Conservation (phyloP, 1,140 invertebrate species). For the Neoseiulus cucumeris region DNA sequence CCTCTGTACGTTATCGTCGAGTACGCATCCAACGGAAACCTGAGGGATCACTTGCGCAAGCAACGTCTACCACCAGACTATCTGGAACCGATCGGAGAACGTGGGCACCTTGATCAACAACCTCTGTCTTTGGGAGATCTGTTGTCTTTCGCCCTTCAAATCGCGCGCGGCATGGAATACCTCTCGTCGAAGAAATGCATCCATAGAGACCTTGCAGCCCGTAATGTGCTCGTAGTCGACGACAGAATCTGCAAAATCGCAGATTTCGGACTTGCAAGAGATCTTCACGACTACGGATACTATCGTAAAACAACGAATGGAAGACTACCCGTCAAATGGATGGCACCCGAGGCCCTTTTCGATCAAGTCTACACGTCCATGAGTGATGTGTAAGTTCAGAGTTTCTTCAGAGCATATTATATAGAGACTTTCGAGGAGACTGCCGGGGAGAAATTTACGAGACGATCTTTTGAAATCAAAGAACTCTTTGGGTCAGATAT, state of each 20-base stretch:
- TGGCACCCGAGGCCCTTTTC: conserved; percentile 92
- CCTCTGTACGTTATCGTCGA: conserved; percentile 90
- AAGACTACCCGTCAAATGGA: conserved; percentile 94
- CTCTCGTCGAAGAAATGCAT: conserved; percentile 70
- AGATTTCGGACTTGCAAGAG: conserved; percentile 91
- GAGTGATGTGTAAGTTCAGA: conserved; percentile 67
- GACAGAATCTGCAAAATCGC: conserved; percentile 75
- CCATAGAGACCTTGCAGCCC: conserved; percentile 86
- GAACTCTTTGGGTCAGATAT: too few relatives aligned
- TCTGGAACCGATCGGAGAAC: conserved; percentile 34
- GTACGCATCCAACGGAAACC: conserved; percentile 79
- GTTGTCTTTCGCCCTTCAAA: conserved; percentile 87
- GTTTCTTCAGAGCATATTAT: too few relatives aligned
- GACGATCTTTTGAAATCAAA: too few relatives aligned
- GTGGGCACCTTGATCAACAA: conserved; percentile 15
- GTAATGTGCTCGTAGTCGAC: conserved; percentile 85
- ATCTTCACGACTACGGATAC: conserved; percentile 81
- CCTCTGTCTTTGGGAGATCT: conserved; percentile 37
- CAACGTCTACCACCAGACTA: conserved; percentile 51
- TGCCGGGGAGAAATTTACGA: too few relatives aligned
- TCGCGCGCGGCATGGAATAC: conserved; percentile 92
- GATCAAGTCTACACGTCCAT: conserved; percentile 82
- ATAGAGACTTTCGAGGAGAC: too few relatives aligned
- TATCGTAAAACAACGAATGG: conserved; percentile 85
- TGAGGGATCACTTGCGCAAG: conserved; percentile 74